phyloP scores from a whole-genome alignment of 2,888 invertebrate genomes.

The Agrotis segetum region DNA sequence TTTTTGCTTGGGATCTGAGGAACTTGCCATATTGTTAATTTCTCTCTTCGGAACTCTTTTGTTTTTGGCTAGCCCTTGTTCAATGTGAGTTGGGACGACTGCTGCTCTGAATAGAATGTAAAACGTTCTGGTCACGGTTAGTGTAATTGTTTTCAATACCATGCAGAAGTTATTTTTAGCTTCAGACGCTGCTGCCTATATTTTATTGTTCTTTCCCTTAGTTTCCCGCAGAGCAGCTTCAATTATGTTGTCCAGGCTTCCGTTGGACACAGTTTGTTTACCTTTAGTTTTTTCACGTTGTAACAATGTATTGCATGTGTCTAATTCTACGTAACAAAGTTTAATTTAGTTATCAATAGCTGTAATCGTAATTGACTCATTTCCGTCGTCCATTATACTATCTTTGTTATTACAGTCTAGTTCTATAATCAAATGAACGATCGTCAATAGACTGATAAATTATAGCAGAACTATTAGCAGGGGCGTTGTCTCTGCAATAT shows the following conservation, averaged over 20 bases:
- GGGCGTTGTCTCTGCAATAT: slow-evolving; percentile 63
- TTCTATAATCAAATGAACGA: slow-evolving; percentile 61
- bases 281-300: slow-evolving; percentile 57
- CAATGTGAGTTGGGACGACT: slow-evolving; percentile 45
- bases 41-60: slow-evolving; percentile 70
- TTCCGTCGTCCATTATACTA: slow-evolving; percentile 69
- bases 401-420: slow-evolving; percentile 59
- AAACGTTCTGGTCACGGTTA: slow-evolving; percentile 78
- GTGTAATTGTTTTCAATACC: slow-evolving; percentile 78
- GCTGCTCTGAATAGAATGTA: slow-evolving; percentile 71
- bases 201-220: slow-evolving; percentile 71
- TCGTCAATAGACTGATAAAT: slow-evolving; percentile 63
- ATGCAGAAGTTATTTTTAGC: slow-evolving; percentile 75
- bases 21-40: slow-evolving; percentile 78
- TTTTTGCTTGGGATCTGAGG: slow-evolving; percentile 75
- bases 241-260: slow-evolving; percentile 77
- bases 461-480: slow-evolving; percentile 57
- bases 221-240: slow-evolving; percentile 76
- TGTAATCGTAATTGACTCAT: slow-evolving; percentile 72
- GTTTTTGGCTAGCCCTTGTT: slow-evolving; percentile 71
- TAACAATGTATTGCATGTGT: slow-evolving; percentile 48
- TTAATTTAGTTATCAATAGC: slow-evolving; percentile 69
- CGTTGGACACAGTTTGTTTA: slow-evolving; percentile 74
- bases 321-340: slow-evolving; percentile 49
- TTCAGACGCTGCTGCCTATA: slow-evolving; percentile 76